These are phyloP conservation scores for Pachyramphus minor DNA, from an alignment of 2,113 vertebrate species.

Conservation along the genomic window DNA sequence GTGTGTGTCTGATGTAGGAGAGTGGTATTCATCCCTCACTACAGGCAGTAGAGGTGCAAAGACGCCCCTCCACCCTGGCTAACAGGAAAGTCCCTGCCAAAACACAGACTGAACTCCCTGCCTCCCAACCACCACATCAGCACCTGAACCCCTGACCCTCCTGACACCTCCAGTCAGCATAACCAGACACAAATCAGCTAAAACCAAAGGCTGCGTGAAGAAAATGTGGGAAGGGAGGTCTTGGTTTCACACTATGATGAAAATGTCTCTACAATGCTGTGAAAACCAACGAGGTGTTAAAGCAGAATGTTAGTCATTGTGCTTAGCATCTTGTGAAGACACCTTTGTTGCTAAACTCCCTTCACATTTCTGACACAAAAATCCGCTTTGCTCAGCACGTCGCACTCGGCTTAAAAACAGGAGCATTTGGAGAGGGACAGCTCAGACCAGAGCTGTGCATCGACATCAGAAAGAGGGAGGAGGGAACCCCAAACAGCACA, in stretches of 20 bases:
- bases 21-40: background rate
- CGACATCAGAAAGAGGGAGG: background rate
- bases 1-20: background rate
- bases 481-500: background rate
- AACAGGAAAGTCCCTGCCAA: background rate
- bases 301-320: constrained; percentile 13
- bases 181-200: background rate
- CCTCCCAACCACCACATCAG: background rate
- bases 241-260: background rate
- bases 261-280: background rate
- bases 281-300: background rate
- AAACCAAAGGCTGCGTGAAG: background rate
- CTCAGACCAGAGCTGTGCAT: background rate
- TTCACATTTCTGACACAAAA: background rate
- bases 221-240: background rate
- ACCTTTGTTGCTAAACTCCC: background rate
- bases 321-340: background rate
- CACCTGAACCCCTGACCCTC: background rate
- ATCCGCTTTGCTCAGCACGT: fast-evolving
- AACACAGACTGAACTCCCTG: background rate
- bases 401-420: background rate
- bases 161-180: fast-evolving
- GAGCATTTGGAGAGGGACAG: background rate
- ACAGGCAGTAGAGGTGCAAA: background rate
- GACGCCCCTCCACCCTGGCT: background rate